These are phyloP conservation scores for Entomyzon cyanotis DNA, from an alignment of 2,113 vertebrate genomes.

Conservation along the genomic window DNA sequence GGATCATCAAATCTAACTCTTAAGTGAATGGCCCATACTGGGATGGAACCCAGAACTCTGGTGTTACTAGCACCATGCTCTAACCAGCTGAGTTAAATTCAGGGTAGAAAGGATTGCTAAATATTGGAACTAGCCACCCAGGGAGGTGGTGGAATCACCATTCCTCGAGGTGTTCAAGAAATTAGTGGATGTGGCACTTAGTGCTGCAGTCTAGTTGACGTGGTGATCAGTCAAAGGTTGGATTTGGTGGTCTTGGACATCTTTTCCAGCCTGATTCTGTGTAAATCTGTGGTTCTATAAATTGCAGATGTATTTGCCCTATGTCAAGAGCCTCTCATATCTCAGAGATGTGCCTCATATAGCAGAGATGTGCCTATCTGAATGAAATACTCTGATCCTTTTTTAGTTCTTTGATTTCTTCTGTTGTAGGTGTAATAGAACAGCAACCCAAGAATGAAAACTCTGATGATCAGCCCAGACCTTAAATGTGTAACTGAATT, in stretches of 20 bases:
- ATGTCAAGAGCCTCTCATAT: not conserved
- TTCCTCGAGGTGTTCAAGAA: not conserved
- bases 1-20: not conserved
- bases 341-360: not conserved
- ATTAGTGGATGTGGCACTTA: not conserved
- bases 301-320: not conserved
- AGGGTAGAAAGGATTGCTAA: not conserved
- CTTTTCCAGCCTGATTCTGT: not conserved
- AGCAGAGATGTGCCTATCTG: not conserved
- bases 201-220: not conserved
- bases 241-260: rapidly evolving
- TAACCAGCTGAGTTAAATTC: not conserved
- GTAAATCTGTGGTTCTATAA: not conserved
- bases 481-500: not conserved
- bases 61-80: not conserved
- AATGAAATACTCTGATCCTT: not conserved
- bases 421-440: not conserved
- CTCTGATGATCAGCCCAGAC: not conserved
- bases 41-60: not conserved
- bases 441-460: not conserved
- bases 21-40: not conserved
- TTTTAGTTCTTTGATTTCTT: not conserved
- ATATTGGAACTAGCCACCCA: not conserved
- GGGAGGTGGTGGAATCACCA: not conserved
- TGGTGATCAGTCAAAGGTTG: not conserved